Conservation (phyloP, 2,113 vertebrate genomes). For the Phalacrocorax pelagicus region DNA sequence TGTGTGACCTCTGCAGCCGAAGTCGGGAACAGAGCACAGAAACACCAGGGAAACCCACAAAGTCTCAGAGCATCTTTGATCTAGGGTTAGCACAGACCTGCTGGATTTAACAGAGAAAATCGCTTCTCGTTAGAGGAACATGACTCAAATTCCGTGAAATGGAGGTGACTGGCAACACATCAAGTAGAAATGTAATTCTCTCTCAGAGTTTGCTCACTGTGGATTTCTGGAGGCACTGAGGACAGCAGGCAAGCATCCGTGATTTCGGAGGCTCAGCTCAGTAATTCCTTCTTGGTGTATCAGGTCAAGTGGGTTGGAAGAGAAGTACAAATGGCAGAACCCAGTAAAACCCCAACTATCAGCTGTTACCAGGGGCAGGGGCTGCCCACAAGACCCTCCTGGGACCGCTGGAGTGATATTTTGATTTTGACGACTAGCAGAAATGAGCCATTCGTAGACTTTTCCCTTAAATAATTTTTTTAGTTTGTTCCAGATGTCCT, state of each 20-base stretch:
- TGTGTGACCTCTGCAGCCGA: neutral
- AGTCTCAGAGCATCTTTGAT: neutral
- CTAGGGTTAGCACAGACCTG: neutral
- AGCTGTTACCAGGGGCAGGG: neutral
- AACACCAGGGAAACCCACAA: neutral
- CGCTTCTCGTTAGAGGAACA: neutral
- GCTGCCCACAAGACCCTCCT: neutral
- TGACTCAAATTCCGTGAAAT: neutral
- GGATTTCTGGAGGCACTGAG: neutral
- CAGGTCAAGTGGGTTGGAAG: neutral
- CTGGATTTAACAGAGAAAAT: neutral
- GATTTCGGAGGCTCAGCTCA: neutral
- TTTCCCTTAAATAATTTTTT: neutral
- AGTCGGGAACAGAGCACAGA: neutral
- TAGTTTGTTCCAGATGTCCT: neutral
- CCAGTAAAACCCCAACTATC: neutral
- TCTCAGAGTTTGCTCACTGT: neutral
- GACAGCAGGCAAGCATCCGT: neutral
- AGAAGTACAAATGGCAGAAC: neutral
- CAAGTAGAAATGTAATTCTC: neutral
- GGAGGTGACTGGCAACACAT: neutral
- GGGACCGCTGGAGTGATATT: neutral
- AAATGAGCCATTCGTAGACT: rapidly evolving
- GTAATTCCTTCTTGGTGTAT: neutral
- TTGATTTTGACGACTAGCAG: neutral